Evolutionary conservation across 2,113 vertebrate species (phyloP).

Genomic region (Peromyscus californicus): DNA sequence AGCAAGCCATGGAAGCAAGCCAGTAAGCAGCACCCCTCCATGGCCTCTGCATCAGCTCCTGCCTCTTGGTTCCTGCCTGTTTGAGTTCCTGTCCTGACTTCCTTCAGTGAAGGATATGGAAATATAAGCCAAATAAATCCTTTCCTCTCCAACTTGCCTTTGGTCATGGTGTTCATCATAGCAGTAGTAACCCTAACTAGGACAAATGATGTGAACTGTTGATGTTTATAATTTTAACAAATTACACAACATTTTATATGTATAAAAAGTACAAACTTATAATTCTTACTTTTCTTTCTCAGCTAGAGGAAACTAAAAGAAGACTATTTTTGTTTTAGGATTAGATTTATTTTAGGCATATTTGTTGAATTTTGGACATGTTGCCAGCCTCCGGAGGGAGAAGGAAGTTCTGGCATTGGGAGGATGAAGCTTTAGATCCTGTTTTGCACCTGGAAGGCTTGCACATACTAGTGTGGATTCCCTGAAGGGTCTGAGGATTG

Average conservation of each 20-base stretch:
- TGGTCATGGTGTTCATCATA: neutral
- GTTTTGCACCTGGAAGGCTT: accelerated
- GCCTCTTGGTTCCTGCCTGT: neutral
- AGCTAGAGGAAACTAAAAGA: slow-evolving; percentile 35
- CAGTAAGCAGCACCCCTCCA: neutral
- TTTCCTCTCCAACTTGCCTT: neutral
- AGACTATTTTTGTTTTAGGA: slow-evolving; percentile 41
- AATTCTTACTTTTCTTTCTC: slow-evolving; percentile 44
- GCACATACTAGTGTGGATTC: no score
- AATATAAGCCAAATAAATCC: neutral
- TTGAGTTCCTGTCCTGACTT: neutral
- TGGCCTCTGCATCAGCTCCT: neutral
- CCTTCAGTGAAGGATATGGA: neutral
- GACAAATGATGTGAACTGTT: neutral
- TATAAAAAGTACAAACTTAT: neutral
- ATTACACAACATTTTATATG: slow-evolving; percentile 11
- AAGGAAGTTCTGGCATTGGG: neutral
- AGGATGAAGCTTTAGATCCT: neutral
- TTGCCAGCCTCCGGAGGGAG: neutral
- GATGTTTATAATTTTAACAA: slow-evolving; percentile 27
- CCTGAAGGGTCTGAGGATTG: neutral
- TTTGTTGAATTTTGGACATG: slow-evolving; percentile 51
- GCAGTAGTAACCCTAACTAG: neutral
- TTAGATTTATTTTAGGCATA: slow-evolving; percentile 18
- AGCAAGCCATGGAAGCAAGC: neutral